Conservation (phyloP, 1,140 invertebrate species). For the Bombyx mandarina region DNA sequence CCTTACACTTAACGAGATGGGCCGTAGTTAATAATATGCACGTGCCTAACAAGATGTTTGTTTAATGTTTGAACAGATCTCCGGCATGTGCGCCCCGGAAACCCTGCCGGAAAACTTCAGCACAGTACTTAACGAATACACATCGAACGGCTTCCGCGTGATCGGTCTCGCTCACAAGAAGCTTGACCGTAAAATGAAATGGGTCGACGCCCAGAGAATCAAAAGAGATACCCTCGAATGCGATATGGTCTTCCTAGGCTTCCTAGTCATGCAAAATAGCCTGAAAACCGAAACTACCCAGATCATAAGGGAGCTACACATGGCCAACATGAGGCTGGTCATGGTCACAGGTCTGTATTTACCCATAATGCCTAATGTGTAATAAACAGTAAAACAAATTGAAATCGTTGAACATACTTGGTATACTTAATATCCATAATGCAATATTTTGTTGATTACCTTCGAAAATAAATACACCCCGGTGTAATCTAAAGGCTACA, state of each 20-base stretch:
- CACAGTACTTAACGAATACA: constrained; percentile 82
- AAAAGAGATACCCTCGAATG: constrained; percentile 80
- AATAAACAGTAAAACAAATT: too few species aligned
- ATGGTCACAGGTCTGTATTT: constrained; percentile 88
- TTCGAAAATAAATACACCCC: too few species aligned
- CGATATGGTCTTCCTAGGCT: constrained; percentile 86
- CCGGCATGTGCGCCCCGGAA: constrained; percentile 64
- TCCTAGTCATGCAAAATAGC: constrained; percentile 92
- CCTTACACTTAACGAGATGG: too few species aligned
- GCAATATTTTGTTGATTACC: too few species aligned
- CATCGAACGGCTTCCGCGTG: constrained; percentile 89
- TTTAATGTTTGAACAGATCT: constrained; percentile 32
- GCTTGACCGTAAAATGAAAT: constrained; percentile 73
- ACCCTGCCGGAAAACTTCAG: constrained; percentile 80
- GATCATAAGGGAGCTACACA: constrained; percentile 81
- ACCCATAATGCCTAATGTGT: not conserved
- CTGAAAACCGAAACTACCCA: constrained; percentile 87
- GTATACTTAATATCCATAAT: too few species aligned
- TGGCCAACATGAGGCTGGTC: constrained; percentile 87
- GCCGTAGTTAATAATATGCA: too few species aligned
- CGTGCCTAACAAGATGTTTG: too few species aligned
- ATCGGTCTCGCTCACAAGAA: constrained; percentile 85
- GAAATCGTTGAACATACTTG: too few species aligned
- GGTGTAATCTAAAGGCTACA: too few species aligned
- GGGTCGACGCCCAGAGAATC: constrained; percentile 73